A percentile compares a stretch with the other conserved stretches of the same genome.
Evolutionary conservation across 2,797 vertebrate genomes (phyloP).

Genomic region (Diglossa cyanea): DNA sequence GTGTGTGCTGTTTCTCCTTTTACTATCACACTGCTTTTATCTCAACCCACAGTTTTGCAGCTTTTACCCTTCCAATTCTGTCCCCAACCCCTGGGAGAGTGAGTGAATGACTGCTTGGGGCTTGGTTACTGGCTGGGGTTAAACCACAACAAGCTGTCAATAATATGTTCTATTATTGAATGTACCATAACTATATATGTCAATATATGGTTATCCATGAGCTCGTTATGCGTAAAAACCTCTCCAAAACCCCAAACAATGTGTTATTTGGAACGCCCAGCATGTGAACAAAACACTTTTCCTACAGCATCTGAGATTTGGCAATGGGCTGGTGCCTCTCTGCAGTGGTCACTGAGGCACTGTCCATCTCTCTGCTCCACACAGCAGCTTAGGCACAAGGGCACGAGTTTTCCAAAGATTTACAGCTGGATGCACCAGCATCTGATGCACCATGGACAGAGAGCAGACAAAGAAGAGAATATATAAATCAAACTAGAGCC

Average conservation of each 20-base stretch:
- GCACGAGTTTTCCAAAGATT: not conserved
- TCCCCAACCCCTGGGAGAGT: rapidly evolving
- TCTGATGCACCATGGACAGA: not conserved
- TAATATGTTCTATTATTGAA: not conserved
- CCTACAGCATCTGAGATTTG: not conserved
- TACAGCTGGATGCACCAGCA: not conserved
- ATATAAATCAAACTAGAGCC: not conserved
- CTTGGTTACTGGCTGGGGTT: not conserved
- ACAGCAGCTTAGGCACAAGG: not conserved
- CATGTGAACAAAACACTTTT: not conserved
- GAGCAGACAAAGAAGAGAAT: not conserved
- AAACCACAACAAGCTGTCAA: not conserved
- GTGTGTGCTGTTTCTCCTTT: not conserved
- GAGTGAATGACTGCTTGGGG: not conserved
- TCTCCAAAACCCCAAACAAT: not conserved
- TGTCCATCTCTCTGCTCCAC: not conserved
- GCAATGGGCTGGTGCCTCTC: not conserved
- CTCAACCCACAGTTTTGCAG: not conserved
- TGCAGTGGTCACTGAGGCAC: not conserved
- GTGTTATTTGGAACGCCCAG: rapidly evolving
- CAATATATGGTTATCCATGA: not conserved
- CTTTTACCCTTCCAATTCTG: not conserved
- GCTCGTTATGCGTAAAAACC: not conserved
- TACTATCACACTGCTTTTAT: not conserved
- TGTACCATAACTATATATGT: not conserved